phyloP scores from a whole-genome alignment of 2,797 vertebrate species.

The Thalassophryne amazonica region DNA sequence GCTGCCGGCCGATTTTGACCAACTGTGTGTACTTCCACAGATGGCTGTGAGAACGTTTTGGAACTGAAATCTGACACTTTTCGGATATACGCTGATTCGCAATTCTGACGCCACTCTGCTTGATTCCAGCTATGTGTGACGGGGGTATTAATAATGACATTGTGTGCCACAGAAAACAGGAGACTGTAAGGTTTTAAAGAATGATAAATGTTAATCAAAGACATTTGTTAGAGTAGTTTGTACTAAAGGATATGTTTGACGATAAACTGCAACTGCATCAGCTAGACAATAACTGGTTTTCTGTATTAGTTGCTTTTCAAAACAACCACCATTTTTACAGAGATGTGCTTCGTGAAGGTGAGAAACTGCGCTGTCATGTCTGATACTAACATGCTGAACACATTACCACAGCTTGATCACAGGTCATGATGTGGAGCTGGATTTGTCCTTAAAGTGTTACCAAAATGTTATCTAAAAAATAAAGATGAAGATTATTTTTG shows the following conservation, averaged over 20 bases:
- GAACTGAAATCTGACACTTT: no score
- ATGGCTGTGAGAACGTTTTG: no score
- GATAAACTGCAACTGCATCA: constrained; percentile 52
- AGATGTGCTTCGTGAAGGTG: constrained; percentile 63
- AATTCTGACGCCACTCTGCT: no score
- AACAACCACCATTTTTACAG: constrained; percentile 67
- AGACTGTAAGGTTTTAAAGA: constrained; percentile 42
- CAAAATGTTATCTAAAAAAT: constrained; percentile 82
- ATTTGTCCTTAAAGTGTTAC: constrained; percentile 80
- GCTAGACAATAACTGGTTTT: constrained; percentile 53
- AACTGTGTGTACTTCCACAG: no score
- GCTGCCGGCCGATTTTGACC: no score
- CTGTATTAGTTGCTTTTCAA: constrained; percentile 65
- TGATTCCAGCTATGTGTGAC: no score
- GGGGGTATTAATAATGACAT: constrained; percentile 35
- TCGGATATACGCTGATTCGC: no score
- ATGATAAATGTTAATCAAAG: constrained; percentile 39
- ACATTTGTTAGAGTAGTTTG: constrained; percentile 38
- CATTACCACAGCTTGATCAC: constrained; percentile 63
- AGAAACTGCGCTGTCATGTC: constrained; percentile 70
- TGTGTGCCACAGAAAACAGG: constrained; percentile 45
- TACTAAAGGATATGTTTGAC: constrained; percentile 62
- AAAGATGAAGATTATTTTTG: constrained; percentile 83
- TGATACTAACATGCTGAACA: constrained; percentile 71
- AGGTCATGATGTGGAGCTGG: constrained; percentile 59